Conservation (phyloP, 2,797 vertebrate species). For the Chiroxiphia lanceolata region DNA sequence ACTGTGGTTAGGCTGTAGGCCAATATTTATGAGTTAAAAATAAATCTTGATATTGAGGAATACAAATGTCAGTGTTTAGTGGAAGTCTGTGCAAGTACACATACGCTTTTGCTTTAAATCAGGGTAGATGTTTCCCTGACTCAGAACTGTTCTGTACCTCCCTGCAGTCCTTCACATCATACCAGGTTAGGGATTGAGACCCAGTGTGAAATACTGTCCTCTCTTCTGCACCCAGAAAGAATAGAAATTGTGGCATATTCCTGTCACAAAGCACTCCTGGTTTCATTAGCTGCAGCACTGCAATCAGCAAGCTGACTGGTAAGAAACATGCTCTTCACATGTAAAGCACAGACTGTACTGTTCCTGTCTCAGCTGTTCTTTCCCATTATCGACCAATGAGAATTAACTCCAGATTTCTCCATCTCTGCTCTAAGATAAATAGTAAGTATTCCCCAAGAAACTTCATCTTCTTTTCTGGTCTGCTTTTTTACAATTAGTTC, state of each 20-base stretch:
- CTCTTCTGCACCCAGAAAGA: background rate
- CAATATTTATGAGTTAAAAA: slow-evolving; percentile 45
- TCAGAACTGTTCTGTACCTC: background rate
- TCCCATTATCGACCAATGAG: fast-evolving
- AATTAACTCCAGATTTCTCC: background rate
- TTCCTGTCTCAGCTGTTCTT: background rate
- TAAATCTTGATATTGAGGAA: background rate
- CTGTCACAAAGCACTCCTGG: background rate
- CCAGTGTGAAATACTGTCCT: background rate
- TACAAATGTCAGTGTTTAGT: slow-evolving; percentile 8
- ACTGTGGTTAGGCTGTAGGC: slow-evolving; percentile 46
- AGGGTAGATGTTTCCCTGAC: background rate
- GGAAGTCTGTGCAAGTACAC: background rate
- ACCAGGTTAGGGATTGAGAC: background rate
- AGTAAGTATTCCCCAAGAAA: background rate
- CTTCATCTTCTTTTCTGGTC: background rate
- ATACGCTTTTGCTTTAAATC: background rate
- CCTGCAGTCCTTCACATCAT: background rate
- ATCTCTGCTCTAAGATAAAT: background rate
- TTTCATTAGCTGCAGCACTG: background rate
- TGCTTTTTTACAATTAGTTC: background rate
- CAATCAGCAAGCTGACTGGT: background rate
- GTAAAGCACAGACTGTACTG: background rate
- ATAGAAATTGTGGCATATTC: background rate
- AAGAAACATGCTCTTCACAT: background rate